phyloP scores from a whole-genome alignment of 2,113 vertebrate species.

The Poeciliopsis turrubarensis region DNA sequence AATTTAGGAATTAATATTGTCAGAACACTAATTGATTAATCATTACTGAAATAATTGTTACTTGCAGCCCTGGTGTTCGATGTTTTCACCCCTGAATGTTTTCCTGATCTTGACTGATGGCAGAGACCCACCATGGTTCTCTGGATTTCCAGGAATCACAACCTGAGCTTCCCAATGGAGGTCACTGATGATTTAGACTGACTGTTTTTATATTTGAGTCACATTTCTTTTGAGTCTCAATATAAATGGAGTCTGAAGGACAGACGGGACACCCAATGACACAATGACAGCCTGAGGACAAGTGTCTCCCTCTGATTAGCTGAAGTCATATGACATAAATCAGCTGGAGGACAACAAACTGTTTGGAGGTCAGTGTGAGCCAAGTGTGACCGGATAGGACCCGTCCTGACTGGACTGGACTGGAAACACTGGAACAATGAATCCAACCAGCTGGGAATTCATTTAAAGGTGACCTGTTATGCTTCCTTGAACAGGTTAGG shows the following conservation, averaged over 20 bases:
- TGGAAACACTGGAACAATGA: conserved; percentile 6
- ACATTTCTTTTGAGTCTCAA: not conserved
- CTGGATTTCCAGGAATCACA: too few relatives aligned
- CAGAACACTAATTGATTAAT: too few relatives aligned
- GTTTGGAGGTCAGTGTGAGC: not conserved
- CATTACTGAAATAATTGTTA: too few relatives aligned
- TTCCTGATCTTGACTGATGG: too few relatives aligned
- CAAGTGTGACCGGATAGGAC: not conserved
- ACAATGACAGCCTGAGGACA: conserved; percentile 32
- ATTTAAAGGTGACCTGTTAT: not conserved
- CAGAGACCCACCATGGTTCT: too few relatives aligned
- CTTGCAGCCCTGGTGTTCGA: too few relatives aligned
- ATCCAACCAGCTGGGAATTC: conserved; percentile 1
- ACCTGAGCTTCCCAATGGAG: not conserved
- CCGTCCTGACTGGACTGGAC: not conserved
- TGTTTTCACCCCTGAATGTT: too few relatives aligned
- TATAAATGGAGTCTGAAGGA: conserved; percentile 29
- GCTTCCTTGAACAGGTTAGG: too few relatives aligned
- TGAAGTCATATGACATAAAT: conserved; percentile 13
- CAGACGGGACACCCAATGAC: conserved; percentile 3
- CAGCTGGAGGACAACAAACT: not conserved
- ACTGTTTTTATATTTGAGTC: not conserved
- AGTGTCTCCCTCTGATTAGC: not conserved
- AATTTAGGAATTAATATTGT: too few relatives aligned
- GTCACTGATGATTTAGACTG: not conserved